A percentile compares a stretch with the other conserved stretches of the same genome.
Conservation (phyloP, 23 tunicate species). For the Botrylloides violaceus region DNA sequence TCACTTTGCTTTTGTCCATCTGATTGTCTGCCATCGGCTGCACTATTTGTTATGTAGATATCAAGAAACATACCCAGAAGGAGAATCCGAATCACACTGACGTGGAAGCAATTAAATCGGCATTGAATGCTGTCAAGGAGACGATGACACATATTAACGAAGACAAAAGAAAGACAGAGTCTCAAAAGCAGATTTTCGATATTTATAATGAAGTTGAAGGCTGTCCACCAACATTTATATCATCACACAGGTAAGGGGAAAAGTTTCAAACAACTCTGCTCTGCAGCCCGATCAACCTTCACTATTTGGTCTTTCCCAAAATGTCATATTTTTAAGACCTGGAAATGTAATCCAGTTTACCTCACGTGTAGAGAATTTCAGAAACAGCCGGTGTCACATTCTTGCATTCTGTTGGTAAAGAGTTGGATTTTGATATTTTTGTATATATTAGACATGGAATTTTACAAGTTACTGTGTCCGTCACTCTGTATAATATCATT, state of each 20-base stretch:
- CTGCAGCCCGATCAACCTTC: too few species aligned
- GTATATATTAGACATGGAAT: too few species aligned
- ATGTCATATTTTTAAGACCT: neutral
- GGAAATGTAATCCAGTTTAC: neutral
- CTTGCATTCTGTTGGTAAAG: too few species aligned
- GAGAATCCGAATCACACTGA: conserved; percentile 70
- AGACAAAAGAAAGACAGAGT: conserved; percentile 87
- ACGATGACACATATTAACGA: conserved; percentile 89
- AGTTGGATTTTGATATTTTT: too few species aligned
- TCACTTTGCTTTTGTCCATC: too few species aligned
- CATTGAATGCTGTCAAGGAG: conserved; percentile 67
- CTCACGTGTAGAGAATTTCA: neutral
- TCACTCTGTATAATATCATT: too few species aligned
- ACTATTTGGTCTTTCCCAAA: neutral
- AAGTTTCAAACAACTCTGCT: too few species aligned
- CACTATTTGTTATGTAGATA: too few species aligned
- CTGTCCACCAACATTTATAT: conserved; percentile 89
- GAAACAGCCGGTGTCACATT: too few species aligned
- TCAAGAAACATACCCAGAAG: conserved; percentile 81
- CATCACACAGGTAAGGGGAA: conserved; percentile 65
- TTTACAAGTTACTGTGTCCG: too few species aligned
- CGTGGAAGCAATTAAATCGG: conserved; percentile 35
- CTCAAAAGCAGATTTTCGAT: conserved; percentile 81
- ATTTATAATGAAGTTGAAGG: conserved; percentile 83
- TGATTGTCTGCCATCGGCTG: too few species aligned